phyloP scores from a whole-genome alignment of 2,888 invertebrate species.

The Matsumyia berberina region DNA sequence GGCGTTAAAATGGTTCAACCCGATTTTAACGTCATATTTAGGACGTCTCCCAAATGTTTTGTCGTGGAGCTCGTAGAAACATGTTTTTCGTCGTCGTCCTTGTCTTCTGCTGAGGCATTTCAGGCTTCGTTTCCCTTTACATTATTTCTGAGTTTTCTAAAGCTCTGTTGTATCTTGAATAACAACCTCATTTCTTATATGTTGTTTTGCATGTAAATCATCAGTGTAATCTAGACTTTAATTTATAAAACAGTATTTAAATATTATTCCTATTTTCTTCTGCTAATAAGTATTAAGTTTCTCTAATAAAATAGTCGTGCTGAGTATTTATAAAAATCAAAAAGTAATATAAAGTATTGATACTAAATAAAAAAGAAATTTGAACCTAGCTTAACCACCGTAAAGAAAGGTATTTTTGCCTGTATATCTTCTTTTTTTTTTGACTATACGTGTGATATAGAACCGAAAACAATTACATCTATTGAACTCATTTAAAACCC shows the following conservation, averaged over 20 bases:
- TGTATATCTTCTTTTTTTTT: conserved; percentile 6
- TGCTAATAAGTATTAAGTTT: conserved; percentile 6
- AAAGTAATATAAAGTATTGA: not conserved
- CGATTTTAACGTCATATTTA: too few species aligned
- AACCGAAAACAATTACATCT: conserved; percentile 37
- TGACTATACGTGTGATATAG: conserved; percentile 36
- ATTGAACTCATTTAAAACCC: conserved; percentile 27
- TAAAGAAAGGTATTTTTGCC: conserved; percentile 18
- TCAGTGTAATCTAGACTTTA: conserved; percentile 20
- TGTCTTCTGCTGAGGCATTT: too few species aligned
- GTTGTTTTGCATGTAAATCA: not conserved
- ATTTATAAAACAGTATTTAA: conserved; percentile 40
- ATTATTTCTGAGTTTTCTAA: too few species aligned
- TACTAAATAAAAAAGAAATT: not conserved
- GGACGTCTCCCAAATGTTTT: too few species aligned
- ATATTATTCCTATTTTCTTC: conserved; percentile 22
- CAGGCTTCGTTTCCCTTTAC: too few species aligned
- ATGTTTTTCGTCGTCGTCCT: too few species aligned
- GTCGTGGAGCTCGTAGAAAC: too few species aligned
- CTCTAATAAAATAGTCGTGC: conserved; percentile 3
- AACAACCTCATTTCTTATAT: not conserved
- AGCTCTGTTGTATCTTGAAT: not conserved
- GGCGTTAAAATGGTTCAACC: too few species aligned
- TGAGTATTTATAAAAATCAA: conserved; percentile 8
- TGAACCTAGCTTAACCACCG: conserved; percentile 51